Evolutionary conservation across 2,113 vertebrate genomes (phyloP).

Genomic region (Siniperca chuatsi): DNA sequence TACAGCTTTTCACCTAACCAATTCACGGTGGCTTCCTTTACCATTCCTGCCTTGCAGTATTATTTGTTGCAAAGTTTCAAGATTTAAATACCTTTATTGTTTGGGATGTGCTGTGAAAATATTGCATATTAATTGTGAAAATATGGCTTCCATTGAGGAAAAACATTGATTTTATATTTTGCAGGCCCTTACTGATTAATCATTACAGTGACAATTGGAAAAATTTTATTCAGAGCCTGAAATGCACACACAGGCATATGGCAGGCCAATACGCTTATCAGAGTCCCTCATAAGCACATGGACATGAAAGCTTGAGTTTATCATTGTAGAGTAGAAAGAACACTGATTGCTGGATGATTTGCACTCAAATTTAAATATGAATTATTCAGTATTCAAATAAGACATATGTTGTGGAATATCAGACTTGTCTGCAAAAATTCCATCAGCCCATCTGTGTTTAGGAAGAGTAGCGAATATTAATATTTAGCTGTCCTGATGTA

Average conservation of each 20-base stretch:
- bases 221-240: constrained; percentile 12
- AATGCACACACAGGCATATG: constrained; percentile 4
- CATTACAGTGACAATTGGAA: not conserved
- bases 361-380: constrained; percentile 22
- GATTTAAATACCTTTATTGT: not conserved
- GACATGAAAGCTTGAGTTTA: constrained; percentile 11
- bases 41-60: not conserved
- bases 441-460: not conserved
- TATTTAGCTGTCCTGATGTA: not conserved
- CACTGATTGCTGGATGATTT: constrained; percentile 30
- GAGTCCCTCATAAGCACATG: constrained; percentile 5
- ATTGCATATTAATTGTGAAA: not conserved
- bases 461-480: not conserved
- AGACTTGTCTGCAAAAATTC: not conserved
- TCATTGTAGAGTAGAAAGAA: not conserved
- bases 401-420: not conserved
- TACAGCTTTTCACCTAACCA: constrained; percentile 22
- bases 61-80: constrained; percentile 12
- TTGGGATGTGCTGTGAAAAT: not conserved
- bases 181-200: not conserved
- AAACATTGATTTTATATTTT: constrained; percentile 3
- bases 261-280: constrained; percentile 7
- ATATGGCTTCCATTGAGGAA: constrained; percentile 12
- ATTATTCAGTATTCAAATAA: constrained; percentile 25
- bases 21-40: not conserved